A percentile compares a stretch with the other conserved stretches of the same genome.
These are phyloP conservation scores for Diaprepes abbreviatus DNA, from an alignment of 2,888 invertebrate genomes.

Conservation along the genomic window DNA sequence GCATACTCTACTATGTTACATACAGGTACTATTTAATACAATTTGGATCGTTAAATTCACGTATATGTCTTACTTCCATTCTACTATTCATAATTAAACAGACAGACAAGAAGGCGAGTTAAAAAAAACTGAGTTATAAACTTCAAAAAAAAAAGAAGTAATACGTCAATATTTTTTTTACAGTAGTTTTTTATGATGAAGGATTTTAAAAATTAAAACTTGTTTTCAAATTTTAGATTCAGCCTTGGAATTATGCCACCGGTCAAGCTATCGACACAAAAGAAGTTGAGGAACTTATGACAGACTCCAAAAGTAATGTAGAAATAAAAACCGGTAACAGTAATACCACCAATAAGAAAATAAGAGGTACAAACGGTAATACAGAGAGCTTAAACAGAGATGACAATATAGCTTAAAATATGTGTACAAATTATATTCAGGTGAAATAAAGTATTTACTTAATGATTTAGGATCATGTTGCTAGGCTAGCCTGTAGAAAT, in stretches of 20 bases:
- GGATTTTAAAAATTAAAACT: no score
- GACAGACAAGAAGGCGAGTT: no score
- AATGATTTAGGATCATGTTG: neutral
- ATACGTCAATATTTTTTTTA: no score
- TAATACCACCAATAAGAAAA: slow-evolving; percentile 24
- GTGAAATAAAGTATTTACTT: slow-evolving; percentile 2
- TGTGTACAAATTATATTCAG: neutral
- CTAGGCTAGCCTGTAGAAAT: neutral
- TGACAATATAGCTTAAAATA: slow-evolving; percentile 28
- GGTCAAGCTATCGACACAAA: slow-evolving; percentile 54
- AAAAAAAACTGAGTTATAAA: no score
- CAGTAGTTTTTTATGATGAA: no score
- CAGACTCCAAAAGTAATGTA: slow-evolving; percentile 21
- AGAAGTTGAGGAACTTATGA: slow-evolving; percentile 61
- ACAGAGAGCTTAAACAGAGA: slow-evolving; percentile 7
- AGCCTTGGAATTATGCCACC: slow-evolving; percentile 70
- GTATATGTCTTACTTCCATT: no score
- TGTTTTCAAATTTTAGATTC: slow-evolving; percentile 60
- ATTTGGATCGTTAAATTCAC: no score
- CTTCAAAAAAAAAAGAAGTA: no score
- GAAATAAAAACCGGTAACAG: slow-evolving; percentile 27
- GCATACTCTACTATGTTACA: no score
- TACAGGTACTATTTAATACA: no score
- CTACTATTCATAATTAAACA: no score
- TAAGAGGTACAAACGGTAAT: slow-evolving; percentile 15